A percentile compares a stretch with the other conserved stretches of the same genome.
Conservation (phyloP, 2,888 invertebrate species). For the Cheiracanthium punctorium region DNA sequence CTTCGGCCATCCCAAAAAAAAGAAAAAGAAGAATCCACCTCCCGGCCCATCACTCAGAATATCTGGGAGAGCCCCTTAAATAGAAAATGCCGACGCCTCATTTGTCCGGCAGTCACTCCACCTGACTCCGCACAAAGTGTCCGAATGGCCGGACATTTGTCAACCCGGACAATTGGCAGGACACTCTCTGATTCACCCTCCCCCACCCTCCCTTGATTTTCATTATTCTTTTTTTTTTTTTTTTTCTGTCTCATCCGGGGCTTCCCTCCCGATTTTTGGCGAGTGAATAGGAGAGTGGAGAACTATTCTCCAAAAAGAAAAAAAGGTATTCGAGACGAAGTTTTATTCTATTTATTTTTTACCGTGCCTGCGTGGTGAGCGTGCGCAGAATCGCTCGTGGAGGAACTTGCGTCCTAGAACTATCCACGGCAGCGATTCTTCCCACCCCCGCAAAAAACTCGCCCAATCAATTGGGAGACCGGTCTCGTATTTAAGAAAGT, state of each 20-base stretch:
- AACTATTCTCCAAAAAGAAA: too few species aligned
- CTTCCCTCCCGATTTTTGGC: not conserved
- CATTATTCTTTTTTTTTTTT: not conserved
- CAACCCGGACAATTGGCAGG: constrained; percentile 60
- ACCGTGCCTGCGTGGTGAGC: too few species aligned
- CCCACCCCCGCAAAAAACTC: too few species aligned
- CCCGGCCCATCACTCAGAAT: constrained; percentile 14
- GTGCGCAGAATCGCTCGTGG: too few species aligned
- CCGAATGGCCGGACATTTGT: constrained; percentile 66
- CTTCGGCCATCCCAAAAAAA: not conserved
- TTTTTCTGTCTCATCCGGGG: not conserved
- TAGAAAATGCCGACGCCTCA: constrained; percentile 8
- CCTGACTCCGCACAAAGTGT: constrained; percentile 65
- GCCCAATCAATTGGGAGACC: too few species aligned
- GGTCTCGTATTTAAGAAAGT: too few species aligned
- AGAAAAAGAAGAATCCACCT: not conserved
- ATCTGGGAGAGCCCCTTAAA: constrained; percentile 6
- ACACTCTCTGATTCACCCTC: constrained; percentile 57
- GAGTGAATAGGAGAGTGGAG: not conserved
- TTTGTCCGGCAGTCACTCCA: constrained; percentile 19
- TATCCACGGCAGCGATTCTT: too few species aligned
- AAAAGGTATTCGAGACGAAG: too few species aligned
- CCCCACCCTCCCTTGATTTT: constrained; percentile 11
- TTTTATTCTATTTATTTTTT: too few species aligned
- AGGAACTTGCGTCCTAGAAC: too few species aligned